Conservation (phyloP, 2,888 invertebrate genomes). For the Adela reaumurella region DNA sequence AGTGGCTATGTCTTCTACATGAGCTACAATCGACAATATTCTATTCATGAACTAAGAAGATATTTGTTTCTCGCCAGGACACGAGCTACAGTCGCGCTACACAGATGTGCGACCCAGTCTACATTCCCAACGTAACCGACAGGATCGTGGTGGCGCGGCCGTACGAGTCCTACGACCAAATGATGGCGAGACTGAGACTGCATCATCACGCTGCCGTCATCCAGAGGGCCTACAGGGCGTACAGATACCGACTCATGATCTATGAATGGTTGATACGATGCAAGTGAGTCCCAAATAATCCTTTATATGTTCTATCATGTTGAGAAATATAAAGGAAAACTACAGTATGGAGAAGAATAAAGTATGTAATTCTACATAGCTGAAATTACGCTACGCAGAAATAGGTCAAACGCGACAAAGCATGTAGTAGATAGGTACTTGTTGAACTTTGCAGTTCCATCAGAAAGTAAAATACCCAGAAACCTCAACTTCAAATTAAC, state of each 20-base stretch:
- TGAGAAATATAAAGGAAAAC: too few relatives aligned
- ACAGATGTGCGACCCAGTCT: conserved; percentile 57
- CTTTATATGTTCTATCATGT: too few relatives aligned
- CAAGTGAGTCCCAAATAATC: conserved; percentile 31
- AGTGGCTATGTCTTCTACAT: neutral
- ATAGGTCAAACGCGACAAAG: too few relatives aligned
- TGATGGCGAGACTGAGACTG: conserved; percentile 53
- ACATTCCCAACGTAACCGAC: conserved; percentile 62
- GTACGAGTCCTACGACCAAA: conserved; percentile 65
- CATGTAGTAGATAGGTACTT: too few relatives aligned
- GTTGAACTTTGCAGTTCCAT: too few relatives aligned
- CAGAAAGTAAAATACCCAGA: too few relatives aligned
- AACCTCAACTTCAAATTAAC: too few relatives aligned
- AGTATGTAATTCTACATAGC: too few relatives aligned
- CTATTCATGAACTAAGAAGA: neutral
- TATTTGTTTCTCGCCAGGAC: too few relatives aligned
- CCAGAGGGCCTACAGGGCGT: conserved; percentile 62
- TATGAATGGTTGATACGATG: conserved; percentile 34
- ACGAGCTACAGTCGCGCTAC: conserved; percentile 55
- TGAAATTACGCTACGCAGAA: too few relatives aligned
- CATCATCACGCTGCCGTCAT: conserved; percentile 58
- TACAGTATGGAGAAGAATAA: too few relatives aligned
- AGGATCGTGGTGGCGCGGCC: conserved; percentile 55
- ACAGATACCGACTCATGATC: conserved; percentile 46
- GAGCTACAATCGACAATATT: neutral